phyloP scores from a whole-genome alignment of 64 coral and sea anemone genomes.

The Catalaphyllia jardinei region DNA sequence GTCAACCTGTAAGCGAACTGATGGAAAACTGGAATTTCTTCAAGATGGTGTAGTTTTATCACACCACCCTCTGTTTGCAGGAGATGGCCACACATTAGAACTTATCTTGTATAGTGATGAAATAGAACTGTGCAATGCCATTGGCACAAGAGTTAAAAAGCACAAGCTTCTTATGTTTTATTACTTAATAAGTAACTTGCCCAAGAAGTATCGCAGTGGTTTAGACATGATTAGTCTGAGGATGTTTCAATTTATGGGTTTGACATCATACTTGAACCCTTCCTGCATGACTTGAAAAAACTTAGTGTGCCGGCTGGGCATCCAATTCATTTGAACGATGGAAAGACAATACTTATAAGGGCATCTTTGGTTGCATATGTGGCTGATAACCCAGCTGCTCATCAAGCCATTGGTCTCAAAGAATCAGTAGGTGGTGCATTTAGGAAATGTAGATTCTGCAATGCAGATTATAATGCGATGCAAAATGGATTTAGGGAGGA shows the following conservation, averaged over 20 bases:
- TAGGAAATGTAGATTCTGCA: constrained; percentile 62
- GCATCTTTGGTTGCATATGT: constrained; percentile 49
- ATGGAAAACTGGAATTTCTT: constrained; percentile 33
- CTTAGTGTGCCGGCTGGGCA: constrained; percentile 1
- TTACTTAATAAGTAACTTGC: constrained; percentile 52
- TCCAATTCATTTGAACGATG: constrained; percentile 33
- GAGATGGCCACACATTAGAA: neutral
- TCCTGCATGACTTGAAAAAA: constrained; percentile 28
- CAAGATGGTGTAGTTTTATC: constrained; percentile 1
- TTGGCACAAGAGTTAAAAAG: constrained; percentile 51
- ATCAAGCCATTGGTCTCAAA: constrained; percentile 64
- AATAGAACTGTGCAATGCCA: constrained; percentile 60
- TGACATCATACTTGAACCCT: constrained; percentile 44
- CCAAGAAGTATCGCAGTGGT: constrained; percentile 1
- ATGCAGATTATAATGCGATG: constrained; percentile 42
- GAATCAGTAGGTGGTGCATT: constrained; percentile 65
- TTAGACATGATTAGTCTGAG: constrained; percentile 25
- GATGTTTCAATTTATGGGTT: constrained; percentile 64
- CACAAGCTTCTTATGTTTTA: constrained; percentile 66
- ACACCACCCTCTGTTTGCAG: constrained; percentile 28
- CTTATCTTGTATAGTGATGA: constrained; percentile 60
- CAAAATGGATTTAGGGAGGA: constrained; percentile 56
- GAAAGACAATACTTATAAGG: neutral
- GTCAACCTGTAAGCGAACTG: neutral
- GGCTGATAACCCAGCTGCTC: constrained; percentile 64